A percentile compares a stretch with the other conserved stretches of the same genome.
These are phyloP conservation scores for Mythimna loreyi DNA, from an alignment of 2,888 invertebrate genomes.

Conservation along the genomic window DNA sequence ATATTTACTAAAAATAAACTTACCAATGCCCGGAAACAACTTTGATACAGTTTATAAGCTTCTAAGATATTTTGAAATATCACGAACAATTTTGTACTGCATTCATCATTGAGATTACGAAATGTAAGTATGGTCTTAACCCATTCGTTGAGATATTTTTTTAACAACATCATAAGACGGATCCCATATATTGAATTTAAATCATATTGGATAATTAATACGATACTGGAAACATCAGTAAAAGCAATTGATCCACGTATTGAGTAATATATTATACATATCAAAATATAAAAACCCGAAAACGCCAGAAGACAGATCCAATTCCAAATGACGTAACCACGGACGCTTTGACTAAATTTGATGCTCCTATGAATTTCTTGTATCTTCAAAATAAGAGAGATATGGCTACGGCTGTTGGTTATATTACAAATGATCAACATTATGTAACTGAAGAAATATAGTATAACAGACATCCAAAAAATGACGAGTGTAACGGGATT, in stretches of 20 bases:
- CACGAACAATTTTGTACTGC: neutral
- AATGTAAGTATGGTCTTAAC: neutral
- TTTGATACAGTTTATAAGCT: neutral
- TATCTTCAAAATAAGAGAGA: neutral
- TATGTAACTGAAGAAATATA: neutral
- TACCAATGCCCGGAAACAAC: neutral
- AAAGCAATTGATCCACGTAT: too few species aligned
- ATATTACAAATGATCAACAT: neutral
- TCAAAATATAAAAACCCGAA: neutral
- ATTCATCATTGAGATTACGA: neutral
- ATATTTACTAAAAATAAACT: neutral
- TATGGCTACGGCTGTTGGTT: neutral
- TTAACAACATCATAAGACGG: neutral
- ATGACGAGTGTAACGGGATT: accelerated
- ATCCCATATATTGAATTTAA: conserved; percentile 7
- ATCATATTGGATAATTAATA: neutral
- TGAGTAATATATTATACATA: too few species aligned
- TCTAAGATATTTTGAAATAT: neutral
- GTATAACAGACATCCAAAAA: neutral
- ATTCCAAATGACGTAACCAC: neutral
- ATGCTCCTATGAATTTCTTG: conserved; percentile 22
- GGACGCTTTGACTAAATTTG: neutral
- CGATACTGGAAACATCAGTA: too few species aligned
- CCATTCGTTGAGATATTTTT: neutral
- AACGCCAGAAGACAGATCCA: neutral